Evolutionary conservation across 1,140 invertebrate species (phyloP), one percentile per base, ranked within the genome.

Genomic region (Dufourea novaeangliae): DNA sequence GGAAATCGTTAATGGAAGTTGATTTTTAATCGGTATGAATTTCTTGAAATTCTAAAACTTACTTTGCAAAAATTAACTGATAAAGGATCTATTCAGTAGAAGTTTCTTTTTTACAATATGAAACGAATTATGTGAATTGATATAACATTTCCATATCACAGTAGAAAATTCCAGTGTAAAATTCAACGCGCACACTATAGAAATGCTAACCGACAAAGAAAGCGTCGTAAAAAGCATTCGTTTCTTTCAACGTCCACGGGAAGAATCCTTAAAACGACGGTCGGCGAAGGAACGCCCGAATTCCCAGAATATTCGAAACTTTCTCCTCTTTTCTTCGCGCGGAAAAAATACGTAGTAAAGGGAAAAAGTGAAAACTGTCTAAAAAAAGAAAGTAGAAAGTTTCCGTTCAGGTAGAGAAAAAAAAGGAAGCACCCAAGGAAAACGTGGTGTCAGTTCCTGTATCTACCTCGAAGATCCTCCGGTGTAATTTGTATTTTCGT

Each of bases 331-430:
- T 50, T n/a, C 46, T 2, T 17, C 46, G 46, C 41, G 4, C 17
- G 20, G 46, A 50, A 50, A 50, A 50, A n/a, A 50, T n/a, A n/a
- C n/a, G n/a, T n/a, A n/a, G 46, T 7, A n/a, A 50, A 50, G n/a
- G 46, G 46, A 56, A 59, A 63, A 75, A 76, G 63, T 70, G 52
- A 76, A 79, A 71, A 34, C 66, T n/a, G 37, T 27, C n/a, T n/a
- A 0, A 57, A 71, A 69, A 52, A 78, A 73, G 81, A 87, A 88
- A 88, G 77, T 88, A 87, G 88, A 90, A 90, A 90, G 88, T 85
- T 88, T 80, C 52, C 20, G 69, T n/a, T 25, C 86, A 88, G 87
- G 84, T 88, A 87, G 78, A 86, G 5, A 37, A 44, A 44, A 62
- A 69, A 74, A 46, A 70, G 52, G 46, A 46, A 37, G 46, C 37